A percentile compares a stretch with the other conserved stretches of the same genome.
Conservation (phyloP, 2,113 vertebrate genomes). For the Toxotes chatareus region DNA sequence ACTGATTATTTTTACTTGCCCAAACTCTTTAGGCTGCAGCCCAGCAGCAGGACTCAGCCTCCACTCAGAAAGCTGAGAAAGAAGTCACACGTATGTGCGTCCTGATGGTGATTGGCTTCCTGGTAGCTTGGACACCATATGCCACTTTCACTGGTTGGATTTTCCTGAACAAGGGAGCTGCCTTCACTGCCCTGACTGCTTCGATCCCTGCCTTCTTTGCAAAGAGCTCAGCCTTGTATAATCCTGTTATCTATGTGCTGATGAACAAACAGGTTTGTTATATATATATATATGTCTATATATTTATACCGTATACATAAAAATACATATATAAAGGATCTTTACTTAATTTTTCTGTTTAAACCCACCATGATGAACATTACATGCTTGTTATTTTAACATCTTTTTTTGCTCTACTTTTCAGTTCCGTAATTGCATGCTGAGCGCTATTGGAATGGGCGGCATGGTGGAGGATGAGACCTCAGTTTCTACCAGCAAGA, state of each 20-base stretch:
- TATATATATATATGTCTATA: too few relatives aligned
- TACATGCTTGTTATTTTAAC: not conserved
- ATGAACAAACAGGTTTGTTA: slow-evolving; percentile 83
- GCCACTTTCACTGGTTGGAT: slow-evolving; percentile 83
- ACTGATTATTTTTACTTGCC: too few relatives aligned
- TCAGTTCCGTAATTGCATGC: slow-evolving; percentile 90
- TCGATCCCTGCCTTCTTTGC: slow-evolving; percentile 85
- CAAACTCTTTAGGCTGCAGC: slow-evolving; percentile 68
- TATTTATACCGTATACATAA: too few relatives aligned
- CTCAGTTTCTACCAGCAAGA: slow-evolving; percentile 87
- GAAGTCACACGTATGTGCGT: slow-evolving; percentile 88
- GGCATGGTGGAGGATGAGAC: slow-evolving; percentile 86
- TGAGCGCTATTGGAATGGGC: slow-evolving; percentile 86
- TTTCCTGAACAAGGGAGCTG: slow-evolving; percentile 83
- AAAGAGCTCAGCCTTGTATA: slow-evolving; percentile 84
- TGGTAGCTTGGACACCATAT: slow-evolving; percentile 85
- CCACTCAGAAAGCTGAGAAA: slow-evolving; percentile 86
- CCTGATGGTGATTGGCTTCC: slow-evolving; percentile 86
- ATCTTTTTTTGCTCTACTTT: not conserved
- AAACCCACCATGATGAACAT: not conserved
- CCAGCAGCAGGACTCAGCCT: slow-evolving; percentile 86
- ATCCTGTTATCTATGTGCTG: slow-evolving; percentile 76
- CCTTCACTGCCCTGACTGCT: slow-evolving; percentile 77
- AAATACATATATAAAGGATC: not conserved
- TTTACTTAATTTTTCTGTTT: not conserved